Percentiles rank a stretch among this genome's conserved stretches.
Conservation (phyloP, 1,140 invertebrate genomes). For the Palaemon carinicauda region DNA sequence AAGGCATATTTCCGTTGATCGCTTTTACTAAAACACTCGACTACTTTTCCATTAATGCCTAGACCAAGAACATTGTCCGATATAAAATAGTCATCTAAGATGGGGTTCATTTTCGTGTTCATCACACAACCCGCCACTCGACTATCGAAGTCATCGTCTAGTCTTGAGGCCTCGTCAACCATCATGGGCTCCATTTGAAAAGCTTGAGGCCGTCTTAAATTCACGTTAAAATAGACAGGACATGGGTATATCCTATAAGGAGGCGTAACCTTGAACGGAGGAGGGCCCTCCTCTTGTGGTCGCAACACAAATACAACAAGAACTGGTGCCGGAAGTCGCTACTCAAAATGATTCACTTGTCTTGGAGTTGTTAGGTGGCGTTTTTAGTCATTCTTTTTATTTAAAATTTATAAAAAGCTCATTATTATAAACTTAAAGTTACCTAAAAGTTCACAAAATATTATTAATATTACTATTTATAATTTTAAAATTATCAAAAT, state of each 20-base stretch:
- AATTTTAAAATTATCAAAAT: too few relatives aligned
- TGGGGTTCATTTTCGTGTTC: conserved; percentile 52
- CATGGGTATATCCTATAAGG: background rate
- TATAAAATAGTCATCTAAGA: conserved; percentile 87
- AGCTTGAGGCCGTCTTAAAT: background rate
- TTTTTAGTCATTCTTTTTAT: too few relatives aligned
- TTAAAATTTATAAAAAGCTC: too few relatives aligned
- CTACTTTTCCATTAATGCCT: conserved; percentile 91
- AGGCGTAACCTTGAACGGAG: background rate
- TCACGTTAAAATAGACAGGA: background rate
- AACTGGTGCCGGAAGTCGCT: too few relatives aligned
- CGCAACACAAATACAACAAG: too few relatives aligned
- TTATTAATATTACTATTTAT: too few relatives aligned
- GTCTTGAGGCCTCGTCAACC: conserved; percentile 40
- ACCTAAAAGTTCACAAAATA: too few relatives aligned
- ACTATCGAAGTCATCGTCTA: background rate
- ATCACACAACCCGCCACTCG: conserved; percentile 6
- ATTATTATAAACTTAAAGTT: too few relatives aligned
- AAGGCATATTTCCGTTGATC: conserved; percentile 83
- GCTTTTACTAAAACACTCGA: conserved; percentile 76
- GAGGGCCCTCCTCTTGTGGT: background rate
- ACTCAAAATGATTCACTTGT: too few relatives aligned
- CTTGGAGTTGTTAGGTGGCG: too few relatives aligned
- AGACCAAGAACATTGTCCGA: conserved; percentile 94
- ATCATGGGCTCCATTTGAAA: background rate